Base-by-base conservation (phyloP, 2,113 vertebrate genomes). In the Ammospiza caudacuta region DNA sequence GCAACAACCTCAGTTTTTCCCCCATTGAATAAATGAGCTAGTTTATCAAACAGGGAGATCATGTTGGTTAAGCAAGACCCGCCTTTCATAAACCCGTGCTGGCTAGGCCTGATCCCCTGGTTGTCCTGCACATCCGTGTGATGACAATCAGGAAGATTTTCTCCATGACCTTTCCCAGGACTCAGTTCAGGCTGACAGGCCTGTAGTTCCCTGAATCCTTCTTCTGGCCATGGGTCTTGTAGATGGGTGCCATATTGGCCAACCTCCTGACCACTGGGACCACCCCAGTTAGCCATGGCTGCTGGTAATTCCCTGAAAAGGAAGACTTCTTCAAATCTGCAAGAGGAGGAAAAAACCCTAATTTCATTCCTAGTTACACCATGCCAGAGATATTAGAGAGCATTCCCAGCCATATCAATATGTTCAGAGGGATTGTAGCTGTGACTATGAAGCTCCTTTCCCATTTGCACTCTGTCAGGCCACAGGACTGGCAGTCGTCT, bases 211-310 rank as follows among this genome's bases (percentile, higher is more conserved):
- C 10, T 9, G 13, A 11, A 54, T 39, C 39, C 20, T 41, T 14
- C 14, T 74, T 52, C 23, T 6, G 3, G 16, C 5, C 12, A 5
- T 59, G 37, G 37, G 37, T 28, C 33, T 29, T 29, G 23, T 29
- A 39, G 15, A n/a, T 39, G 12, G 33, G 5, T 1, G 1, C 16
- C 23, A 39, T 31, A 24, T 1, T 46, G 28, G 14, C 54, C n/a
- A 61, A 5, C 15, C 28, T 67, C 11, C 54, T 25, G 33, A 21
- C 39, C 5, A 14, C 19, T n/a, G 16, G 9, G 46, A 61, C 6
- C 11, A 15, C 11, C 18, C 28, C 0, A 0, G 9, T 68, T 41
- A 54, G 6, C 11, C 17, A 41, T 28, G 16, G 19, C 13, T n/a
- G 46, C 13, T 68, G 5, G 1, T 9, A 61, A 35, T 11, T 27